phyloP scores from a whole-genome alignment of 2,113 vertebrate species.

The Buteo buteo region DNA sequence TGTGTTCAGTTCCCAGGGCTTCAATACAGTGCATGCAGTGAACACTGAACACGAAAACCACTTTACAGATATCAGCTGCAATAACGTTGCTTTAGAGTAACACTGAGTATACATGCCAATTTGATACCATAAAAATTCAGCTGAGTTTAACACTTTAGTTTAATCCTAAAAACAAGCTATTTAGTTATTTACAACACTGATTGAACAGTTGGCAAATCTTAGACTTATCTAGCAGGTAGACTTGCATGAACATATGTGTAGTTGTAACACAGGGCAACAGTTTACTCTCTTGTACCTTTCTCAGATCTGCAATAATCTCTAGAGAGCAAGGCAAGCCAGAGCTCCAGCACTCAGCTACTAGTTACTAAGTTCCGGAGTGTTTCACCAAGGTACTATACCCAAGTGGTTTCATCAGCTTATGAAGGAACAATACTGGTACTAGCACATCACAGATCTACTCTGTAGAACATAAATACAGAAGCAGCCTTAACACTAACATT shows the following conservation, averaged over 20 bases:
- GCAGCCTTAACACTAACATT: neutral
- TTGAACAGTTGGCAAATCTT: neutral
- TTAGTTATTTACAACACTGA: neutral
- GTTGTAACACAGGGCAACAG: neutral
- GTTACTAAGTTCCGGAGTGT: neutral
- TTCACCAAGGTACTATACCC: neutral
- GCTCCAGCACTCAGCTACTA: neutral
- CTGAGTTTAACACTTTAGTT: neutral
- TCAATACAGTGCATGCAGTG: rapidly evolving
- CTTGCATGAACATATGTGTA: neutral
- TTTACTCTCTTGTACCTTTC: neutral
- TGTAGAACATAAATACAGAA: neutral
- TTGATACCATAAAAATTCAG: neutral
- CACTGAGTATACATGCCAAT: neutral
- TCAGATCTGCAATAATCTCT: neutral
- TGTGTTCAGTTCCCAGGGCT: neutral
- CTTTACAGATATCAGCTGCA: neutral
- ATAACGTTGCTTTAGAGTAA: neutral
- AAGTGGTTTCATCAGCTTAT: neutral
- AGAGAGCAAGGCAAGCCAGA: neutral
- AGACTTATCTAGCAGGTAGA: neutral
- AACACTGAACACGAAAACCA: neutral
- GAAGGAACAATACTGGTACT: neutral
- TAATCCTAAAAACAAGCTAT: neutral
- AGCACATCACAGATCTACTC: neutral